Evolutionary conservation across 2,113 vertebrate species (phyloP).

Genomic region (Eublepharis macularius): DNA sequence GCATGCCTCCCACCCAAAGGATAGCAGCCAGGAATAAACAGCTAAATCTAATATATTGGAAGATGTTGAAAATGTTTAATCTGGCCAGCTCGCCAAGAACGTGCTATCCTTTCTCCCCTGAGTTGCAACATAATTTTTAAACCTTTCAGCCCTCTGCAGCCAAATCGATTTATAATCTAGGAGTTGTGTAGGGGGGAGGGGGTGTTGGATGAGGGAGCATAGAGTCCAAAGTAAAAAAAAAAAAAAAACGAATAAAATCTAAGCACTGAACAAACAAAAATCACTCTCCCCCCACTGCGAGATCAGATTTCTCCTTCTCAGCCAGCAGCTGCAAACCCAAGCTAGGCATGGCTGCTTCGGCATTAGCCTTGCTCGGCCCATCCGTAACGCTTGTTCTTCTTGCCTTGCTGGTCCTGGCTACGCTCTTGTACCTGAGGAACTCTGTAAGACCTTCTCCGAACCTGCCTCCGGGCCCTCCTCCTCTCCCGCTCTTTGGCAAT

Average conservation of each 20-base stretch:
- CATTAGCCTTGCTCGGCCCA: background rate
- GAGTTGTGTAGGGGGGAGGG: too few species aligned
- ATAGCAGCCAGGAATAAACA: too few species aligned
- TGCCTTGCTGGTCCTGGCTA: background rate
- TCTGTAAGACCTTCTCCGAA: constrained; percentile 6
- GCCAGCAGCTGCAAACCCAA: background rate
- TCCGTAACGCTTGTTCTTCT: background rate
- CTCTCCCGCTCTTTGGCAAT: constrained; percentile 51
- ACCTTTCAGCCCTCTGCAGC: constrained; percentile 6
- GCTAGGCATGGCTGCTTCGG: constrained; percentile 1
- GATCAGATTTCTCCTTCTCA: background rate
- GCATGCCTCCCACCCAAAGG: too few species aligned
- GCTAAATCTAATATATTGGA: too few species aligned
- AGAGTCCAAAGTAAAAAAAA: too few species aligned
- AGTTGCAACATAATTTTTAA: background rate
- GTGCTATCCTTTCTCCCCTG: background rate
- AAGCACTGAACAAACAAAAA: background rate
- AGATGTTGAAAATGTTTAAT: too few species aligned
- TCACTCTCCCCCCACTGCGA: fast-evolving
- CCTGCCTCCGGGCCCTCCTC: constrained; percentile 25
- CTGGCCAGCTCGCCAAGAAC: background rate
- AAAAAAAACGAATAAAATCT: too few species aligned
- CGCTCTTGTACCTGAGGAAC: background rate
- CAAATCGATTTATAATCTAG: too few species aligned
- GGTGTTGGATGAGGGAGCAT: too few species aligned